These are phyloP conservation scores for Clepsis dumicolana DNA, from an alignment of 2,888 invertebrate genomes.

Conservation along the genomic window DNA sequence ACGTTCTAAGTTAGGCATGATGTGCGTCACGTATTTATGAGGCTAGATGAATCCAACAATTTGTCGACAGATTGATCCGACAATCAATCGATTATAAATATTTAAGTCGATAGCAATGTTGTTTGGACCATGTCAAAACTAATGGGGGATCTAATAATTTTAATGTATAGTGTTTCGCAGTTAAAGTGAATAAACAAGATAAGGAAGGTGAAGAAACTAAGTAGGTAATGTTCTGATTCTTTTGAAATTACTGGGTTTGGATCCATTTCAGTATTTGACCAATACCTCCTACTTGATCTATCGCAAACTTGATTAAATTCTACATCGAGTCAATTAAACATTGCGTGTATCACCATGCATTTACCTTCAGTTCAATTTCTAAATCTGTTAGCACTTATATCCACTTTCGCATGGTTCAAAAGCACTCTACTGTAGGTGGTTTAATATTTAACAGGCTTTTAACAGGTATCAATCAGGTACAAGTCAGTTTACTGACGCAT, in stretches of 20 bases:
- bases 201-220: too few relatives aligned
- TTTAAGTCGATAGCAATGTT: slow-evolving; percentile 9
- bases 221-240: too few relatives aligned
- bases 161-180: too few relatives aligned
- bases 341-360: too few relatives aligned
- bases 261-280: too few relatives aligned
- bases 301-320: too few relatives aligned
- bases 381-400: neutral
- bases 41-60: slow-evolving; percentile 45
- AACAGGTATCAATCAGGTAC: neutral
- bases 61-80: slow-evolving; percentile 45
- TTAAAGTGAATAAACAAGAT: too few relatives aligned
- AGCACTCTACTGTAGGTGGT: neutral
- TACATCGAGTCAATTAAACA: too few relatives aligned
- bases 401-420: neutral
- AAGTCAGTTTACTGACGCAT: neutral
- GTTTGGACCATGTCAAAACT: neutral
- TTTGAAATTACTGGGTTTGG: too few relatives aligned
- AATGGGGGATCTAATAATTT: neutral
- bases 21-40: slow-evolving; percentile 21
- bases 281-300: too few relatives aligned
- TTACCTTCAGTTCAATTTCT: neutral
- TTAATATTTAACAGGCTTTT: neutral
- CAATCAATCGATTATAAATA: slow-evolving; percentile 30
- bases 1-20: slow-evolving; percentile 2